phyloP scores from a whole-genome alignment of 1,140 invertebrate genomes.

The Drosophila willistoni region DNA sequence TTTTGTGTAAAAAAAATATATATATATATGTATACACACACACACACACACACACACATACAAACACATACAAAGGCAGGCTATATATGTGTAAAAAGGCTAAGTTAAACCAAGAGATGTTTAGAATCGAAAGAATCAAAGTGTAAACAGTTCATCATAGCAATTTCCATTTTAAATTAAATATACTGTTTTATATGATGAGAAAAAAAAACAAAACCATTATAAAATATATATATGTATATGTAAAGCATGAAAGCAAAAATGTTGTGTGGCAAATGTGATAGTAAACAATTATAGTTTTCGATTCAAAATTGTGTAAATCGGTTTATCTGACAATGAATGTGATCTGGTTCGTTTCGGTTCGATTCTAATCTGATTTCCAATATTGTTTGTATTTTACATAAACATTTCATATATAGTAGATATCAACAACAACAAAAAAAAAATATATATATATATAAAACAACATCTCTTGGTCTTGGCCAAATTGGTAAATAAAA shows the following conservation, averaged over 20 bases:
- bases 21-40: slow-evolving; percentile 1
- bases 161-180: slow-evolving; percentile 4
- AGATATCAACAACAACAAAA: not conserved
- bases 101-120: slow-evolving; percentile 10
- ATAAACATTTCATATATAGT: not conserved
- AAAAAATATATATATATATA: too few relatives aligned
- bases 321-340: not conserved
- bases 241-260: not conserved
- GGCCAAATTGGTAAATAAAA: not conserved
- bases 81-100: not conserved
- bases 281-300: slow-evolving; percentile 4
- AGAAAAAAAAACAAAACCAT: not conserved
- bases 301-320: not conserved
- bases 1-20: not conserved
- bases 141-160: not conserved
- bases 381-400: slow-evolving; percentile 3
- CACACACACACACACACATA: not conserved
- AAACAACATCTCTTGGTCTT: slow-evolving; percentile 7
- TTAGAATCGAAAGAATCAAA: not conserved
- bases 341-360: not conserved
- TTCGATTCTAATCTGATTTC: not conserved
- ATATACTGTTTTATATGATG: not conserved
- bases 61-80: not conserved
- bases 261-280: slow-evolving; percentile 7
- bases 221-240: not conserved